Evolutionary conservation across 2,888 invertebrate genomes (phyloP).

Genomic region (Diarsia rubi): DNA sequence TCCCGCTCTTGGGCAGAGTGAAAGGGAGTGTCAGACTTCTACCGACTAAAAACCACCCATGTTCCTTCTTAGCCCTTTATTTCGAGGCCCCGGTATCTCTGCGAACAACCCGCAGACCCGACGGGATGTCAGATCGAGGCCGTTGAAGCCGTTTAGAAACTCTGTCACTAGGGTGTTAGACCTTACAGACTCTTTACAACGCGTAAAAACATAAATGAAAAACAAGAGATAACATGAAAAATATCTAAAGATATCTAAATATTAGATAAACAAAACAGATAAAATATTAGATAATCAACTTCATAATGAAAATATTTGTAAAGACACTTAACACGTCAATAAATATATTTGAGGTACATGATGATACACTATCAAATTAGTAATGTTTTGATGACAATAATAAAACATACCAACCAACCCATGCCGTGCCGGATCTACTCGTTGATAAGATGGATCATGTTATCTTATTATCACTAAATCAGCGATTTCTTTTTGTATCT

Average conservation of each 20-base stretch:
- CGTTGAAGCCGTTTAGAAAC: no score
- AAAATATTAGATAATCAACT: constrained; percentile 9
- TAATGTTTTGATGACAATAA: constrained; percentile 33
- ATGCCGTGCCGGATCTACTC: constrained; percentile 15
- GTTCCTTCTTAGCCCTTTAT: no score
- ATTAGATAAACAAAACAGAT: constrained; percentile 17
- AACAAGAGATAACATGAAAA: constrained; percentile 15
- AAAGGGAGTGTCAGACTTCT: no score
- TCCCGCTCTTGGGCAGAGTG: no score
- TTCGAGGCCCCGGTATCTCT: no score
- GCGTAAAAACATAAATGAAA: constrained; percentile 2
- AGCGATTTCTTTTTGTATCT: constrained; percentile 39
- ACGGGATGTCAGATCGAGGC: no score
- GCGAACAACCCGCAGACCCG: no score
- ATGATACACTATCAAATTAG: constrained; percentile 28
- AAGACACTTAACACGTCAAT: constrained; percentile 11
- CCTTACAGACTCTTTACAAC: background rate
- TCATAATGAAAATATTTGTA: constrained; percentile 47
- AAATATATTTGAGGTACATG: constrained; percentile 1
- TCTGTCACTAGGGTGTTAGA: no score
- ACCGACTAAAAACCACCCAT: no score
- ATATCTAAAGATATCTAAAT: background rate
- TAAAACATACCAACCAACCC: background rate
- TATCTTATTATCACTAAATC: constrained; percentile 41
- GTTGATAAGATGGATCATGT: constrained; percentile 46